Conservation (phyloP, 2,113 vertebrate species). For the Podocnemis expansa region DNA sequence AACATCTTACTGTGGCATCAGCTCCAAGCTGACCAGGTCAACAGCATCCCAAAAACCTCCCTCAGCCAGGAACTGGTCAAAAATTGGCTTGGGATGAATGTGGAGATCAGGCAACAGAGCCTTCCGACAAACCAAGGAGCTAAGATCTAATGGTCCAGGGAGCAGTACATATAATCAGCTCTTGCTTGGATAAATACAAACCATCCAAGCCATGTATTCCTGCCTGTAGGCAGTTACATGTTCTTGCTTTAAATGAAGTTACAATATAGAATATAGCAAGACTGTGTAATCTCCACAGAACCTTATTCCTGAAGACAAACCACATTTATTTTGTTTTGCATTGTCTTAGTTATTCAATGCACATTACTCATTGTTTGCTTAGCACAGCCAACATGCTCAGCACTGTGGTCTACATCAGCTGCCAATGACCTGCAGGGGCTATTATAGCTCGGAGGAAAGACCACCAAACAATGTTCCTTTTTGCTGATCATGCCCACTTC, state of each 20-base stretch:
- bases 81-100: slow-evolving; percentile 30
- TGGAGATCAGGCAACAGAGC: not conserved
- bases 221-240: not conserved
- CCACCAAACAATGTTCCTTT: no score
- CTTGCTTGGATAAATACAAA: not conserved
- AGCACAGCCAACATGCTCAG: not conserved
- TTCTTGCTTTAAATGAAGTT: slow-evolving; percentile 23
- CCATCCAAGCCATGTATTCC: not conserved
- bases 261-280: slow-evolving; percentile 23
- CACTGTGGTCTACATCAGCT: not conserved
- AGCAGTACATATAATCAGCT: not conserved
- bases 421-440: not conserved
- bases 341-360: slow-evolving; percentile 32
- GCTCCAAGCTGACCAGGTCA: not conserved
- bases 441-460: not conserved
- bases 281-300: slow-evolving; percentile 1
- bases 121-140: not conserved
- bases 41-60: not conserved
- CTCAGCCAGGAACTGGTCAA: not conserved
- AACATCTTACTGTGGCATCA: not conserved
- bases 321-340: slow-evolving; percentile 41
- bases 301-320: slow-evolving; percentile 30
- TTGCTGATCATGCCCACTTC: not conserved
- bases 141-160: not conserved
- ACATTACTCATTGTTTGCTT: slow-evolving; percentile 27